Conservation (phyloP, 2,888 invertebrate genomes). For the Steinernema hermaphroditum region DNA sequence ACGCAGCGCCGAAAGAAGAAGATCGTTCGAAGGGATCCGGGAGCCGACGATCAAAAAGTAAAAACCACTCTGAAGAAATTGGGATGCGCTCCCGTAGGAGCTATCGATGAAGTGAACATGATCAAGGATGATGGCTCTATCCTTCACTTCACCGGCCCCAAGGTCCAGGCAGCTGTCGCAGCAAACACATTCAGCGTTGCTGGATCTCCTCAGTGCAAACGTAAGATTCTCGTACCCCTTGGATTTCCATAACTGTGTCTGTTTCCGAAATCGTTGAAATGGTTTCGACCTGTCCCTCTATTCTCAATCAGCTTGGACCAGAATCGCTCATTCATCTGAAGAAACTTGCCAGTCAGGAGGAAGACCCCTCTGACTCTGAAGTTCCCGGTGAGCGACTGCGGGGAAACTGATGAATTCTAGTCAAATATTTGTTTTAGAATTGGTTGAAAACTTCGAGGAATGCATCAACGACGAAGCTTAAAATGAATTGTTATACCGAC, state of each 20-base stretch:
- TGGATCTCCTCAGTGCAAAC: not conserved
- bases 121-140: slow-evolving; percentile 11
- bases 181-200: not conserved
- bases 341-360: not conserved
- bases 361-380: not conserved
- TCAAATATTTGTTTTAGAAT: too few species aligned
- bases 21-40: not conserved
- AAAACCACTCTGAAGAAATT: not conserved
- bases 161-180: not conserved
- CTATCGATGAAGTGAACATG: slow-evolving; percentile 1
- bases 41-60: not conserved
- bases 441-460: too few species aligned
- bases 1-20: slow-evolving; percentile 6
- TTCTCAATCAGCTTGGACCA: slow-evolving; percentile 11
- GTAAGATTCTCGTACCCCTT: not conserved
- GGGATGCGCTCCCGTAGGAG: not conserved
- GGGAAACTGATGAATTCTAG: too few species aligned
- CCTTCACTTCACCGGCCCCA: not conserved
- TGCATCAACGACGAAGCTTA: too few species aligned
- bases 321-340: slow-evolving; percentile 3
- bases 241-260: not conserved
- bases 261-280: not conserved
- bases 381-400: too few species aligned
- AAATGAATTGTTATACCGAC: too few species aligned
- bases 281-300: not conserved